Base-by-base conservation (phyloP, 2,797 vertebrate species). In the Parauchenoglanis punctatus region DNA sequence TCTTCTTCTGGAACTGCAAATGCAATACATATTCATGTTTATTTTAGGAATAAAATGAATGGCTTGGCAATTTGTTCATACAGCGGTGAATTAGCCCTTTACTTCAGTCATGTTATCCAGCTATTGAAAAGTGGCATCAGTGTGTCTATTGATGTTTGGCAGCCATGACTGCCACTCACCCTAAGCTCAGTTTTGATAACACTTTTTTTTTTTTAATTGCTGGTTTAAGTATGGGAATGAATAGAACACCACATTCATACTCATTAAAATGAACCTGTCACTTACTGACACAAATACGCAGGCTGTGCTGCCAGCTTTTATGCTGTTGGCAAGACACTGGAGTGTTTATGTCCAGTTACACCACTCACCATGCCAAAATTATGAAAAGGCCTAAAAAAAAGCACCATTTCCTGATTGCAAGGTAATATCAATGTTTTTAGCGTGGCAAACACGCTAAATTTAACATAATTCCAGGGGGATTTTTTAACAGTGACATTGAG, bases 161-260 rank as follows among this genome's bases (percentile, higher is more conserved):
- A 80, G 77, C 54, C 54, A 12, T 58, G 18, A 35, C 40, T 58
- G 17, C 18, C 18, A 18, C 4, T 40, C 20, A 80, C 56, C 54
- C 31, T 25, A 31, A 80, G 77, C 77, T 80, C 31, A 40, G 77
- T 25, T 59, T 80, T 40, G 77, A 40, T 80, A 23, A 80, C 54
- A 35, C n/a, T 54, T 28, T 31, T 0, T 25, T 49, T 49, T 25
- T 8, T n/a, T 23, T 2, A 63, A 63, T 63, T 25, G n/a, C 65
- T 35, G 15, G 65, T 73, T 46, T 23, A 73, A 25, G 4, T 3
- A 75, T 0, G 72, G 5, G 52, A 31, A 31, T 31, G 28, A 59
- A 59, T 15, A 23, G 4, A 23, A 35, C 77, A 56, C 2, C 25
- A 11, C 10, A 49, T 75, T 73, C 20, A 46, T 54, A 54, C 7